Evolutionary conservation across 2,888 invertebrate genomes (phyloP), one percentile per base, ranked within the genome.

Genomic region (Nephrotoma guestfalica): DNA sequence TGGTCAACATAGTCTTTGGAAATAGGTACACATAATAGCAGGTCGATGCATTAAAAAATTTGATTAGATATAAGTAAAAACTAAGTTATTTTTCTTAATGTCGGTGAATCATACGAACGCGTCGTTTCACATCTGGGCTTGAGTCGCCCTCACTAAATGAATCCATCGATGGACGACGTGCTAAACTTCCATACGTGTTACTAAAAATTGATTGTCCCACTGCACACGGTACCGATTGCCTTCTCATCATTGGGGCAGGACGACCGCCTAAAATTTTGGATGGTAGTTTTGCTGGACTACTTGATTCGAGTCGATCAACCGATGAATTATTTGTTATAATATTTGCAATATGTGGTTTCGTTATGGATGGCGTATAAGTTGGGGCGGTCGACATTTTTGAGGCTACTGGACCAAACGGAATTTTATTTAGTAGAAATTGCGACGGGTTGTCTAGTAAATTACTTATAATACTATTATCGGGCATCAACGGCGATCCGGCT

Each of bases 71-170:
- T 15, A 51, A 18, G 15, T 15, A 15, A 15, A 51, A 51, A 51
- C n/a, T 15, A 15, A 15, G 15, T 15, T 71, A 30, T 18, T 6
- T 71, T 30, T 30, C 87, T 87, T 89, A 91, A 88, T 91, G 91
- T 41, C 91, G 89, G 88, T 91, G 90, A 18, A 91, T 91, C 91
- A 91, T 91, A 86, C 91, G 90, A 3, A 91, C 91, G 45, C 91
- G 89, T 11, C 91, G 89, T 88, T 91, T 91, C 0, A 88, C 85
- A 87, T 91, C 91, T 4, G 88, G 88, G 86, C 88, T 88, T 42
- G 88, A 87, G 87, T 89, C 89, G 85, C 88, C 88, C 86, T 88
- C 88, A 87, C 87, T 88, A 86, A 86, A 86, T 86, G 87, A 87
- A 87, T 90, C 90, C 87, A 90, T 89, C 13, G 90, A 90, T 87